Evolutionary conservation across 1,140 invertebrate species (phyloP).

Genomic region (Drosophila persimilis): DNA sequence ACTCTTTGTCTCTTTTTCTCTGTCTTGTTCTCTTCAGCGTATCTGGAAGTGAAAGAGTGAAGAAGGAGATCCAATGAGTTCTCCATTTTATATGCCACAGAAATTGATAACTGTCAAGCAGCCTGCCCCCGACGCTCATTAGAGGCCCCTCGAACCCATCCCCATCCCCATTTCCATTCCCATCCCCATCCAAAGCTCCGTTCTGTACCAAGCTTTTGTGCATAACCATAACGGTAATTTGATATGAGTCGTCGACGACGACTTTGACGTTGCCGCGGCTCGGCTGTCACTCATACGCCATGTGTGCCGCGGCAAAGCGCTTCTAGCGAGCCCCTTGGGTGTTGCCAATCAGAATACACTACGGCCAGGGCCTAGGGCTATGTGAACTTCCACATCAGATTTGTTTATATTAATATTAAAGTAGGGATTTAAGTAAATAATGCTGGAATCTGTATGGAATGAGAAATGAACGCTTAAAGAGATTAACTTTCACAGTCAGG

Average conservation of each 20-base stretch:
- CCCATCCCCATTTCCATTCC: neutral
- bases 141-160: neutral
- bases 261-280: constrained; percentile 40
- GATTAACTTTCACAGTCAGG: too few relatives aligned
- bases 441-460: too few relatives aligned
- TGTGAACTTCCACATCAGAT: constrained; percentile 5
- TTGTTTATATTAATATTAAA: constrained; percentile 15
- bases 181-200: neutral
- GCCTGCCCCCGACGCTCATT: constrained; percentile 35
- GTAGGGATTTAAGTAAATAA: neutral
- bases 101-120: constrained; percentile 44
- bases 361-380: neutral
- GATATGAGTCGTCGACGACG: constrained; percentile 53
- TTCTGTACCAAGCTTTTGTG: constrained; percentile 2
- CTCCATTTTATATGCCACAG: constrained; percentile 24
- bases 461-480: too few relatives aligned
- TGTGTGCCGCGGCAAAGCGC: constrained; percentile 27
- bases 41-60: neutral
- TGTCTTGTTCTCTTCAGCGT: neutral
- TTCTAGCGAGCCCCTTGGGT: constrained; percentile 15
- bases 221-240: constrained; percentile 63
- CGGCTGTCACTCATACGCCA: constrained; percentile 67
- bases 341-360: constrained; percentile 42
- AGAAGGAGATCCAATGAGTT: constrained; percentile 11
- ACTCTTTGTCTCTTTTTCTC: neutral